Evolutionary conservation across 1,140 invertebrate genomes (phyloP).

Genomic region (Zaprionus lachaisei): DNA sequence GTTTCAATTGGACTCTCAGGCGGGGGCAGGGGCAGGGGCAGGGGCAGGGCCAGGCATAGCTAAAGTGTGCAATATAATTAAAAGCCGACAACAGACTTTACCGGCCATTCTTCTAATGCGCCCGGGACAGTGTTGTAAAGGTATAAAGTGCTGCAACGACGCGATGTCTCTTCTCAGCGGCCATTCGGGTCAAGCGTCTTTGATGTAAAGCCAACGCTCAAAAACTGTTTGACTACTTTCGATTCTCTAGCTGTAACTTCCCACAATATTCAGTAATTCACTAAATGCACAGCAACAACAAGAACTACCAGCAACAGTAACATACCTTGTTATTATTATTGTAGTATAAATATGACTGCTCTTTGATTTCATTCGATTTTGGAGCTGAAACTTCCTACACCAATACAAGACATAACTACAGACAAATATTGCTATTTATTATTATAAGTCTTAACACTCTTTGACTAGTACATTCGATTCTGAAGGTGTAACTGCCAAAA

Average conservation of each 20-base stretch:
- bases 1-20: slow-evolving; percentile 55
- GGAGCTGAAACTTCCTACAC: no score
- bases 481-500: no score
- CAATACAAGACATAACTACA: no score
- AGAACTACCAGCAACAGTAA: no score
- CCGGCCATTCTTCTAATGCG: slow-evolving; percentile 72
- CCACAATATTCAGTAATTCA: background rate
- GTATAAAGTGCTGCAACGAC: slow-evolving; percentile 62
- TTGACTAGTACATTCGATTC: no score
- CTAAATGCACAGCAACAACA: background rate
- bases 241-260: background rate
- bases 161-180: background rate
- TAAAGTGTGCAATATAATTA: slow-evolving; percentile 84
- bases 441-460: no score
- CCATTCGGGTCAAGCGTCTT: slow-evolving; percentile 50
- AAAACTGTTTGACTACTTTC: slow-evolving; percentile 1
- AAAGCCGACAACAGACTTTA: slow-evolving; percentile 79
- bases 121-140: slow-evolving; percentile 69
- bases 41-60: slow-evolving; percentile 51
- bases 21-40: slow-evolving; percentile 20
- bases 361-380: no score
- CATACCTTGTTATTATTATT: no score
- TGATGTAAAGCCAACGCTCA: slow-evolving; percentile 57
- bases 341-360: no score
- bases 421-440: no score